Evolutionary conservation across 2,113 vertebrate genomes (phyloP), one percentile per base, ranked within the genome.

Genomic region (Oryzias curvinotus): DNA sequence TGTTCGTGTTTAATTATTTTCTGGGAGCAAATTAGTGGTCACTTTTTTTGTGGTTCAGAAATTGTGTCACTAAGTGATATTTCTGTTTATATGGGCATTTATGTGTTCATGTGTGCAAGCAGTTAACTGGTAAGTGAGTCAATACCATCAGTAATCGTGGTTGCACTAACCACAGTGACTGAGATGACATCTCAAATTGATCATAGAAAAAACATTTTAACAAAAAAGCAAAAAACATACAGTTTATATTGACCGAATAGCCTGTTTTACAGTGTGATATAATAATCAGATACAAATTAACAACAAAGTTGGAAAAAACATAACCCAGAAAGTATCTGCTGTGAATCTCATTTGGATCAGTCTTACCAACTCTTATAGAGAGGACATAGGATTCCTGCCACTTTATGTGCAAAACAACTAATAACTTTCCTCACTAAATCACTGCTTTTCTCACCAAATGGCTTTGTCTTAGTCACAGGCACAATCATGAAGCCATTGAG

Each of bases 1-100:
- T 81, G 74, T 7, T 68, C 41, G 57, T 81, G 42, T 76, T 83
- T 80, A 77, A 73, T 77, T 65, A 59, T 77, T 61, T 57, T 55
- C 47, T n/a, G 52, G 64, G 73, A 49, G 68, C 68, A 77, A 77
- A 70, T 55, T 64, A 70, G 58, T 71, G 57, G 51, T 64, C 47
- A 51, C 59, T 56, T 45, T 62, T 69, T 67, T 57, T 81, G 75
- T 62, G 83, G 80, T 41, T 53, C 77, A 65, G 68, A 62, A 48
- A 52, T 43, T n/a, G 45, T 57, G 65, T 80, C 73, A 85, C 42
- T 62, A 44, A 5, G 66, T 52, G 53, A 47, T 25, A 65, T 75
- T 36, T 57, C 63, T 60, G 55, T 71, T 66, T 72, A 14, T 62
- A 53, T 75, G 45, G 4, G n/a, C 4, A 47, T 16, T 16, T 47